Conservation (phyloP, 2,888 invertebrate species). For the Dryomyza anilis region DNA sequence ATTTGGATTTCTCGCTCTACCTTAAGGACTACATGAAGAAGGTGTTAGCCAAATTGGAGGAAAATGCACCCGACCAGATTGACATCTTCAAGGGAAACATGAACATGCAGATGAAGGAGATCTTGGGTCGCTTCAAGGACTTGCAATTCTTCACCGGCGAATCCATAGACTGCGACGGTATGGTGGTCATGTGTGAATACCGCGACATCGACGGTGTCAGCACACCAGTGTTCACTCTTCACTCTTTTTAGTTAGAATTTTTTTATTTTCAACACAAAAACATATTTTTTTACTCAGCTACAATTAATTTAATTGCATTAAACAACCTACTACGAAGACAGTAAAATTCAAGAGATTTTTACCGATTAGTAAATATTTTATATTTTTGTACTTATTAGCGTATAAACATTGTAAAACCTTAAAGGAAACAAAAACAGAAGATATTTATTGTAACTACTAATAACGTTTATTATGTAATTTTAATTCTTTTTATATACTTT, state of each 20-base stretch:
- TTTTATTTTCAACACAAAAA: slow-evolving; percentile 11
- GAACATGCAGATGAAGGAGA: slow-evolving; percentile 92
- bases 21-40: slow-evolving; percentile 97
- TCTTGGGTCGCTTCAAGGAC: slow-evolving; percentile 88
- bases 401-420: slow-evolving; percentile 4
- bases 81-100: slow-evolving; percentile 88
- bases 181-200: slow-evolving; percentile 93
- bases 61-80: slow-evolving; percentile 81
- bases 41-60: slow-evolving; percentile 82
- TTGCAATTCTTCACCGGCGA: slow-evolving; percentile 92
- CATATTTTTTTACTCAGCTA: slow-evolving; percentile 20
- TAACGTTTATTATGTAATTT: slow-evolving; percentile 30
- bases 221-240: slow-evolving; percentile 72
- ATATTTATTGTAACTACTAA: slow-evolving; percentile 30
- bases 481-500: slow-evolving; percentile 25
- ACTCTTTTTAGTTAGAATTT: slow-evolving; percentile 24
- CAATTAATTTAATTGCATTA: background rate
- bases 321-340: slow-evolving; percentile 7
- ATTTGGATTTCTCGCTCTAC: slow-evolving; percentile 87
- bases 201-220: slow-evolving; percentile 83
- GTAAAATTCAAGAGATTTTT: slow-evolving; percentile 4
- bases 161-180: slow-evolving; percentile 91
- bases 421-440: too few relatives aligned
- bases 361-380: background rate
- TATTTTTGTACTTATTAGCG: slow-evolving; percentile 17